These are phyloP conservation scores for Phytoseiulus persimilis DNA, from an alignment of 2,888 invertebrate genomes.

Conservation along the genomic window DNA sequence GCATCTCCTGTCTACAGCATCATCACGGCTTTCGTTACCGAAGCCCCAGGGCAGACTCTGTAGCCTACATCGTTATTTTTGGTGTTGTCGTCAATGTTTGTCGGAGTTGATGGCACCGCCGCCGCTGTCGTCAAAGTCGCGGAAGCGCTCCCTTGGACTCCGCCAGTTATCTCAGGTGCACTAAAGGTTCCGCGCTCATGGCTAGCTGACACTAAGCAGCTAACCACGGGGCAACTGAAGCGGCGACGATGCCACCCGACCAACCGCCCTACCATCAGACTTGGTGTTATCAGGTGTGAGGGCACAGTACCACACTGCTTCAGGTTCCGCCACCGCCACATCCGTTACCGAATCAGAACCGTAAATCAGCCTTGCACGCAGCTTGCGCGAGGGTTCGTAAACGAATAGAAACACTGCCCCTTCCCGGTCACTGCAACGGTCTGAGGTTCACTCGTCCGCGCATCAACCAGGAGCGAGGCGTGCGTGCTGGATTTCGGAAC, in stretches of 20 bases:
- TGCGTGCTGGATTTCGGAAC: background rate
- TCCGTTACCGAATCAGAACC: background rate
- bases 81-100: background rate
- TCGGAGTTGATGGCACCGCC: background rate
- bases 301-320: too few relatives aligned
- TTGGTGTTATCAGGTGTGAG: background rate
- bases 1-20: background rate
- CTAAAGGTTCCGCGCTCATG: background rate
- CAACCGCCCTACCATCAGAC: background rate
- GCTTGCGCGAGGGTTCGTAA: background rate
- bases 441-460: background rate
- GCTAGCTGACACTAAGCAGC: background rate
- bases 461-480: background rate
- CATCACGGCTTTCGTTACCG: background rate
- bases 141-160: background rate
- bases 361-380: background rate
- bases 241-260: background rate
- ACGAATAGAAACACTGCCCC: background rate
- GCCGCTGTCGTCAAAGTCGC: background rate
- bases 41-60: background rate
- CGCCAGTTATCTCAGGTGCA: background rate
- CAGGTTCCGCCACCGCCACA: background rate
- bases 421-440: too few relatives aligned
- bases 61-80: background rate
- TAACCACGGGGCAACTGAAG: background rate